phyloP scores from a whole-genome alignment of 2,888 invertebrate species.

The Disparrhopalites patrizii region DNA sequence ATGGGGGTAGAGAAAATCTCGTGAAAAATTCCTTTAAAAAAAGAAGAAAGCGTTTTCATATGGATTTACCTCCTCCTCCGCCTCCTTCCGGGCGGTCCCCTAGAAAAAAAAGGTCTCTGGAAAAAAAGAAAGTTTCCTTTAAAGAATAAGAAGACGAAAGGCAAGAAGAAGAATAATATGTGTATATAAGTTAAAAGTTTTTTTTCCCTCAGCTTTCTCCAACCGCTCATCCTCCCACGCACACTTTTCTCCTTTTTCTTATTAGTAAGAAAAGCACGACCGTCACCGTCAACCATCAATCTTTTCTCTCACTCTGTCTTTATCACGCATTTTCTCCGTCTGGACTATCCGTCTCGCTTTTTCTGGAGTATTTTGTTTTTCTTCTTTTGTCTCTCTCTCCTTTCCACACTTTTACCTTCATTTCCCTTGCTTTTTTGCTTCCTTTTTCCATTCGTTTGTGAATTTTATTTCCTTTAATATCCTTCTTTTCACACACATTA shows the following conservation, averaged over 20 bases:
- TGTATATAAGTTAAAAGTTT: neutral
- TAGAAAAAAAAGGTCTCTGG: neutral
- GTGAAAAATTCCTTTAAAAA: too few species aligned
- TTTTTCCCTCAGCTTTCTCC: neutral
- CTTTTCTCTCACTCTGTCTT: neutral
- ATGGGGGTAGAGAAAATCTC: too few species aligned
- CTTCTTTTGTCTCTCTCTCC: slow-evolving; percentile 8
- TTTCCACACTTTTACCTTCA: neutral
- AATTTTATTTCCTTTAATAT: neutral
- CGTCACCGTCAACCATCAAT: neutral
- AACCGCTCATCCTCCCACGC: neutral
- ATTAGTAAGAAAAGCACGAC: neutral
- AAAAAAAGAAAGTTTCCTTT: neutral
- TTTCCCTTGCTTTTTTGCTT: neutral
- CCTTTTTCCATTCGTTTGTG: neutral
- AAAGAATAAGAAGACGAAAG: neutral
- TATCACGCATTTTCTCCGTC: neutral
- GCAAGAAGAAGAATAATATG: too few species aligned
- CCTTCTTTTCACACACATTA: too few species aligned
- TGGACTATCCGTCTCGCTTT: neutral
- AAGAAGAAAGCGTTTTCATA: too few species aligned
- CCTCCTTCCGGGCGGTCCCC: neutral
- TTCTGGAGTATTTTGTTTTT: slow-evolving; percentile 8
- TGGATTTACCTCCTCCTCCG: neutral
- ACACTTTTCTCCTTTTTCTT: neutral